Evolutionary conservation across 1,140 invertebrate genomes (phyloP).

Genomic region (Sinella curviseta): DNA sequence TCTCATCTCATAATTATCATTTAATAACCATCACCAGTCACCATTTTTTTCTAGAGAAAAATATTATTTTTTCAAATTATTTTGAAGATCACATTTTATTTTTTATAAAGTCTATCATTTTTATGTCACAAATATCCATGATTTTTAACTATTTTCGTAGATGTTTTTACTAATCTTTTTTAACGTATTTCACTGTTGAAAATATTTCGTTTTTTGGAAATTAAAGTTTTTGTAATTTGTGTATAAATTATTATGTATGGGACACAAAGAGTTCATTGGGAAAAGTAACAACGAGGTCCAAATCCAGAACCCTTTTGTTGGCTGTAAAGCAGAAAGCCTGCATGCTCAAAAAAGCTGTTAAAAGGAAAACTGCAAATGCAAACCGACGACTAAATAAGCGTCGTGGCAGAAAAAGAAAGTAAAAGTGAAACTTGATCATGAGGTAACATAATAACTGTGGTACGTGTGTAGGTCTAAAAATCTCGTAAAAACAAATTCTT

Average conservation of each 20-base stretch:
- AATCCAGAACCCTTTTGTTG: conserved; percentile 15
- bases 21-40: too few relatives aligned
- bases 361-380: conserved; percentile 8
- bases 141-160: too few relatives aligned
- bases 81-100: too few relatives aligned
- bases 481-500: background rate
- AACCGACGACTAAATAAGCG: conserved; percentile 14
- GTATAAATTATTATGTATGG: background rate
- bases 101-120: too few relatives aligned
- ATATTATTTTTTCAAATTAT: too few relatives aligned
- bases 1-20: too few relatives aligned
- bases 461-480: background rate
- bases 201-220: background rate
- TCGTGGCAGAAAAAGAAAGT: conserved; percentile 16
- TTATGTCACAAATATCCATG: too few relatives aligned
- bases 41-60: too few relatives aligned
- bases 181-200: background rate
- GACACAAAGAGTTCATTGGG: background rate
- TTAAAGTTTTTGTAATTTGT: background rate
- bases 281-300: background rate
- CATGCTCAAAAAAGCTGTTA: conserved; percentile 6
- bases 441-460: background rate
- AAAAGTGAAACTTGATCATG: background rate
- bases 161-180: background rate
- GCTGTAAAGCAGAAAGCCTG: conserved; percentile 1